Evolutionary conservation across 2,888 invertebrate species (phyloP), one percentile per base, ranked within the genome.

Genomic region (Euzophera pinguis): DNA sequence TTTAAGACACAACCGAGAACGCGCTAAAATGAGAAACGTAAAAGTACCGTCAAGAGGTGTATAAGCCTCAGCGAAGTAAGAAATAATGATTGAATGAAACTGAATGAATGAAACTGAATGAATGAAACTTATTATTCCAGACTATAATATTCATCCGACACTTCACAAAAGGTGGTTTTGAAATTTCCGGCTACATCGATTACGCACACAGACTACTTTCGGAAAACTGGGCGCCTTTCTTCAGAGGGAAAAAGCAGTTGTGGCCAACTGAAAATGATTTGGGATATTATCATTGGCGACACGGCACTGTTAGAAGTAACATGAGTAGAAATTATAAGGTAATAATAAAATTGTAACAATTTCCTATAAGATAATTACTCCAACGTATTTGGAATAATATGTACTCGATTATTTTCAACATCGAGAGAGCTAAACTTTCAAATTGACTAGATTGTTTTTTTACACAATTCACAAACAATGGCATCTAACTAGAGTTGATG

Each of bases 161-260:
- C 70, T 91, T 91, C 55, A 94, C 93, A 8, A 92, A 90, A 56
- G 91, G 92, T 4, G 95, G 95, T 1, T 94, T 94, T 60, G 96
- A 97, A 73, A 92, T 97, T 54, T 97, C 97, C 0, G 96, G 95
- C 0, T 97, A 96, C 71, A 94, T 98, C 27, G 97, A 98, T 77
- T 97, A 93, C 75, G 92, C 92, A 0, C 93, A 95, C 56, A 90
- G 95, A 47, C 84, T 96, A 9, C 84, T 91, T 48, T 85, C 89
- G 0, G 95, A 96, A 63, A 93, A 97, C 72, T 97, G 96, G 95
- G 83, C 82, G n/a, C 91, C 92, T 1, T 94, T 96, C 71, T 97
- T 96, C 74, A 87, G 85, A 58, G 91, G 92, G 10, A 91, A 91
- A 55, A 92, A 92, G 62, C 90, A 88, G 63, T 72, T 97, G 0